phyloP scores from a whole-genome alignment of 2,797 vertebrate species.

The Tokudaia muenninki region DNA sequence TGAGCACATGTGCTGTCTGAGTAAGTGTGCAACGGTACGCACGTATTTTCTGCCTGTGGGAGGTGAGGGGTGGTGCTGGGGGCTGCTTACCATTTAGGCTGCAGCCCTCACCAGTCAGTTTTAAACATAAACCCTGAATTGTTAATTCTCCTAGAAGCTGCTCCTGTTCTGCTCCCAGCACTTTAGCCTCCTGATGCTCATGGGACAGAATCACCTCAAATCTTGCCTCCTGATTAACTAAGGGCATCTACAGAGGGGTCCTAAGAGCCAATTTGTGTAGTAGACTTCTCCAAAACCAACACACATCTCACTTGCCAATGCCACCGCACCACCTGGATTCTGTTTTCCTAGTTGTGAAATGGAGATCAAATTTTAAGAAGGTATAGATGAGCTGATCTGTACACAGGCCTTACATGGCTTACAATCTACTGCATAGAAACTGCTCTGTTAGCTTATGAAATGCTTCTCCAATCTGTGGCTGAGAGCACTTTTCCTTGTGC shows the following conservation, averaged over 20 bases:
- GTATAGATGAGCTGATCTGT: background rate
- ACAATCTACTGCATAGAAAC: background rate
- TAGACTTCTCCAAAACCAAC: background rate
- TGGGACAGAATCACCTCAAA: background rate
- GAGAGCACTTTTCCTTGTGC: background rate
- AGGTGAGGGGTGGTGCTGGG: background rate
- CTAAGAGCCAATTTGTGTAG: background rate
- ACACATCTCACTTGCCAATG: background rate
- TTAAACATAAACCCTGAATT: background rate
- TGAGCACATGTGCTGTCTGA: background rate
- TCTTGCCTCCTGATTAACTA: background rate
- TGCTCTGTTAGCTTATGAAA: background rate
- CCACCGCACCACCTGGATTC: background rate
- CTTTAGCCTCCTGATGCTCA: background rate
- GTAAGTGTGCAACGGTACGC: background rate
- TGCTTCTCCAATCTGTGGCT: background rate
- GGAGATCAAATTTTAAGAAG: background rate
- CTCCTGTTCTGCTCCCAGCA: background rate
- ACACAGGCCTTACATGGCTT: background rate
- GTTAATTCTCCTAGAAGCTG: constrained; percentile 13
- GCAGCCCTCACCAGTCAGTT: background rate
- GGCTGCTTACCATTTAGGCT: background rate
- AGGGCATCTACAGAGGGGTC: accelerated
- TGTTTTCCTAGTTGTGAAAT: background rate
- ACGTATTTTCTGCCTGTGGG: background rate